Base-by-base conservation (phyloP, 53 echinoderm and acorn worm genomes). In the Stichopus horrens region DNA sequence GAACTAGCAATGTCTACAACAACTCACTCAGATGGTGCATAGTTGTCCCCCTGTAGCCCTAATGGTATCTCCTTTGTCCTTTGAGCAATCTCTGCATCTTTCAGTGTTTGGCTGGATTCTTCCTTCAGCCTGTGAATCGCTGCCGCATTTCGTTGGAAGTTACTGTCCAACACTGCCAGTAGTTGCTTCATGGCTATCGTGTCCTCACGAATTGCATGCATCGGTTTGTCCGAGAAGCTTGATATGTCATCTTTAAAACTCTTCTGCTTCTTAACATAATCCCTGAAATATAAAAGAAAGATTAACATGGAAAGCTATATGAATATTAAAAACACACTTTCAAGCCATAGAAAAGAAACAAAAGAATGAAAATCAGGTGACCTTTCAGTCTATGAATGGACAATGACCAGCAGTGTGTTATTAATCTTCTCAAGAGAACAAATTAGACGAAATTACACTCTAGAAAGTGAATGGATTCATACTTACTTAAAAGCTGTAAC, bases 401-500 rank as follows among this genome's bases (percentile, higher is more conserved):
- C 37, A 67, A n/a, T 67, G n/a, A 67, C 68, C n/a, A 67, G 13
- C 68, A n/a, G 11, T 11, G n/a, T n/a, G 11, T 14, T 67, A 67
- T 67, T 67, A n/a, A 67, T 14, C 4, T 67, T 67, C 11, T 67
- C 11, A 67, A 14, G 68, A 14, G n/a, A 14, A n/a, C 68, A 67
- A 67, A 67, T 67, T 67, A n/a, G n/a, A 67, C n/a, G 68, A n/a
- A n/a, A 67, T n/a, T 14, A n/a, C 68, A 67, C 13, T 67, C 1
- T 3, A 14, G 13, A n/a, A 37, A 37, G 2, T 37, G 37, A 37
- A 37, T 37, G 37, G 37, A 18, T 71, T 71, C 20, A 23, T 65
- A 95, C 99, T 99, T 93, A 99, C 99, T 99, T 99, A 90, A 96
- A 99, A 66, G 60, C 57, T 37, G 88, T 88, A 21, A 99, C 99